Base-by-base conservation (phyloP, 2,888 invertebrate species). In the Pharmacophagus antenor region DNA sequence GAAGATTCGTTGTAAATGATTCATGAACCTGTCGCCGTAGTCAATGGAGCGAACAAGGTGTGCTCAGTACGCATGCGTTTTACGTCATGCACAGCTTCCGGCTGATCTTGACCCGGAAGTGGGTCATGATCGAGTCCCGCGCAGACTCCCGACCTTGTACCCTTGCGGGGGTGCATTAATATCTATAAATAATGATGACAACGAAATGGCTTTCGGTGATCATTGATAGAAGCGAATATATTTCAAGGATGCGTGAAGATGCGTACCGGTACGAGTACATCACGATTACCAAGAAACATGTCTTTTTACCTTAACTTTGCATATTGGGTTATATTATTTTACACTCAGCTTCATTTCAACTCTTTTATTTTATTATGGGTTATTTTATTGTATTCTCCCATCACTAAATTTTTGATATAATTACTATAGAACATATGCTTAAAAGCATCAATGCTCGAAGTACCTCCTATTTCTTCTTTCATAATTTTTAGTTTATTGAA, bases 51-150 rank as follows among this genome's bases (percentile, higher is more conserved):
- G 23, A 46, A 46, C 7, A 18, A 50, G n/a, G 59, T 50, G 20
- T 15, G 18, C 31, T 12, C n/a, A 17, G 8, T 31, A 46, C 78
- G 79, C 79, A 77, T 64, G 73, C 77, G 74, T 61, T 21, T 59
- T 61, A 69, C 70, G 67, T 69, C 68, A 65, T 49, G 49, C 25
- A 56, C 48, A 50, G 60, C 62, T 67, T 67, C 73, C 67, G 62
- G 62, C 61, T 81, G 85, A 73, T 85, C 85, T 85, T 85, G 85
- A 85, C 85, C 84, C 76, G 73, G 74, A 70, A 71, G 67, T 73
- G 67, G 84, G 85, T 80, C 82, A 83, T 48, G 76, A 80, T 73
- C 79, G 72, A 62, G 72, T 80, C 82, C 79, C 80, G 82, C 81
- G 80, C 82, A 82, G 73, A 73, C 72, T 72, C 67, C n/a, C 73